A percentile compares a stretch with the other conserved stretches of the same genome.
These are phyloP conservation scores for Nothobranchius kuhntae DNA, from an alignment of 2,113 vertebrate species.

Conservation along the genomic window DNA sequence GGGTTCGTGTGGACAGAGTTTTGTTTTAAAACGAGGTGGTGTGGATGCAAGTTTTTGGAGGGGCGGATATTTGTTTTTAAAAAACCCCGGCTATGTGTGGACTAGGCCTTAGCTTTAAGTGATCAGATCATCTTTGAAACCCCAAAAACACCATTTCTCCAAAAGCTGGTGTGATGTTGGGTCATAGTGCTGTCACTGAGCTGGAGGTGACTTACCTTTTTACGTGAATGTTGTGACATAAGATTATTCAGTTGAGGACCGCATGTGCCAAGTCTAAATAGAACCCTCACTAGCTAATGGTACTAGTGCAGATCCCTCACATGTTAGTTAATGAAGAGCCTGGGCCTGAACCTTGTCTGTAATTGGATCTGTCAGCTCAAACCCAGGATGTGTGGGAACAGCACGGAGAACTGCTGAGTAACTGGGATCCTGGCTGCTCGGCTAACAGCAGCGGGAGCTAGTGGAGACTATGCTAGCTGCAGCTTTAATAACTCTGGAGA, in stretches of 20 bases:
- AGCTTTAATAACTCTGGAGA: neutral
- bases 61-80: no score
- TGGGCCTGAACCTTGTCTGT: conserved; percentile 51
- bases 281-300: conserved; percentile 40
- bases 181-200: conserved; percentile 7
- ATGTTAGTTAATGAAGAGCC: conserved; percentile 47
- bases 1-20: no score
- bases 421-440: conserved; percentile 23
- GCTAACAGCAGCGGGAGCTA: conserved; percentile 1
- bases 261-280: conserved; percentile 37
- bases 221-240: conserved; percentile 26
- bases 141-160: conserved; percentile 3
- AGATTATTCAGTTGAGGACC: conserved; percentile 26
- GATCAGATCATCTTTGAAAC: conserved; percentile 28
- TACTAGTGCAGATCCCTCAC: conserved; percentile 49
- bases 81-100: no score
- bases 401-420: conserved; percentile 42
- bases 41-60: no score
- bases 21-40: no score
- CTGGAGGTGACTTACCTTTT: conserved; percentile 15
- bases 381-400: conserved; percentile 60
- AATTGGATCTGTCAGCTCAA: conserved; percentile 70
- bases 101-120: conserved; percentile 7
- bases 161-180: neutral
- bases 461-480: neutral